Evolutionary conservation across 2,113 vertebrate species (phyloP), one percentile per base, ranked within the genome.

Genomic region (Turdus rufiventris): DNA sequence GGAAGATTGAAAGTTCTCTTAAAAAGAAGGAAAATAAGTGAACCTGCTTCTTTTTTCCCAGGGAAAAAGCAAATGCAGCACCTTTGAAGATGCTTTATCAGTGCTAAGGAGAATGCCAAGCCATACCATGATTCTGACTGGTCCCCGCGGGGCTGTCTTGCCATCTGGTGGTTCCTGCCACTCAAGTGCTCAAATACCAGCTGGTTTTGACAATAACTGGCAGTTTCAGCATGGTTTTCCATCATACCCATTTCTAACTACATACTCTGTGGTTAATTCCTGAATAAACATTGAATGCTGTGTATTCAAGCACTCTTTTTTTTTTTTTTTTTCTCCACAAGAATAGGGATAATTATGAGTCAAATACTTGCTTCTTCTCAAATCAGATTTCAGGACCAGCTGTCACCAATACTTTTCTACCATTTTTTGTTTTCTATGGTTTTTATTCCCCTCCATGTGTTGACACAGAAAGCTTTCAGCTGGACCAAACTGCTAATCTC

Each of bases 131-230:
- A 14, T 10, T 4, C 5, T 2, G 18, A 17, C 9, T 8, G 1
- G 25, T 18, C 14, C 54, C 38, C 18, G 60, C 86, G 26, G 93
- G 94, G 92, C 94, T 91, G 72, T 96, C 57, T 21, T 83, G 98
- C 96, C 98, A 98, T 96, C 98, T 98, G 97, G 97, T 96, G 98
- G 89, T 24, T 45, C 29, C 14, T 2, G 1, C 45, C 10, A 2
- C 20, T 34, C 43, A 10, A 9, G 33, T 7, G 51, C 34, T 34
- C 36, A 9, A 31, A 42, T 2, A 19, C 12, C 16, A 10, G 12
- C 42, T 24, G 31, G 10, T 17, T 66, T 33, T 26, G 29, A 18
- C 42, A 6, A 6, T 2, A 45, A 19, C 21, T 12, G 8, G 9
- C 10, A 16, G 17, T 18, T 48, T 14, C 1, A 2, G 6, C 0